phyloP scores from a whole-genome alignment of 2,888 invertebrate species.

The Lamellibrachia columna region DNA sequence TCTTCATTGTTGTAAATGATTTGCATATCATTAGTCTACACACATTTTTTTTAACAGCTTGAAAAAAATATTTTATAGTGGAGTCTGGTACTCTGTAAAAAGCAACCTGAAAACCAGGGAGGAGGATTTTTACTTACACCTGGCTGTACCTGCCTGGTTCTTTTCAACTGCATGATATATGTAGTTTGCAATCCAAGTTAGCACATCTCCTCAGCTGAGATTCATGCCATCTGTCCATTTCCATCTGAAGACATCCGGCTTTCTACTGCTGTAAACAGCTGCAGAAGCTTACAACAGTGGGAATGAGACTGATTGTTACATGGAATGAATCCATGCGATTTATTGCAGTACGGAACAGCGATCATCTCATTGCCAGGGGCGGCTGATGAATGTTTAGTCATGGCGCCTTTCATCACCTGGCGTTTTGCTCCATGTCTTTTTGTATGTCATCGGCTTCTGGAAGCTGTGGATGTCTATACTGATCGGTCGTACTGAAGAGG shows the following conservation, averaged over 20 bases:
- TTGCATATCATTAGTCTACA: not conserved
- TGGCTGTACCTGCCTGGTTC: not conserved
- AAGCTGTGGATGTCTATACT: not conserved
- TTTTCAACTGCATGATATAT: not conserved
- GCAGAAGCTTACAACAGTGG: not conserved
- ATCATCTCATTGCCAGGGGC: not conserved
- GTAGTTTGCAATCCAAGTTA: not conserved
- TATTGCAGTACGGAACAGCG: not conserved
- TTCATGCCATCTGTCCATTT: not conserved
- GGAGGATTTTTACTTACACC: not conserved
- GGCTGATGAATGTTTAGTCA: not conserved
- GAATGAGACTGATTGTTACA: not conserved
- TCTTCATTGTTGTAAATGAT: not conserved
- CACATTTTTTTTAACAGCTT: not conserved
- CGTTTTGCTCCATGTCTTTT: not conserved
- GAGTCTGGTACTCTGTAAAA: not conserved
- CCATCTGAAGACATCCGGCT: not conserved
- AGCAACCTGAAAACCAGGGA: not conserved
- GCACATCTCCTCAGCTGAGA: not conserved
- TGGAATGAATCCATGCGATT: not conserved
- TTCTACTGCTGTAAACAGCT: not conserved
- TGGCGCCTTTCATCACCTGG: not conserved
- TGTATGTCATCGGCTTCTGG: not conserved
- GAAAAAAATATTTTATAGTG: not conserved
- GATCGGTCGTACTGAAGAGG: not conserved